These are phyloP conservation scores for Eupithecia abbreviata DNA, from an alignment of 2,888 invertebrate species.

Conservation along the genomic window DNA sequence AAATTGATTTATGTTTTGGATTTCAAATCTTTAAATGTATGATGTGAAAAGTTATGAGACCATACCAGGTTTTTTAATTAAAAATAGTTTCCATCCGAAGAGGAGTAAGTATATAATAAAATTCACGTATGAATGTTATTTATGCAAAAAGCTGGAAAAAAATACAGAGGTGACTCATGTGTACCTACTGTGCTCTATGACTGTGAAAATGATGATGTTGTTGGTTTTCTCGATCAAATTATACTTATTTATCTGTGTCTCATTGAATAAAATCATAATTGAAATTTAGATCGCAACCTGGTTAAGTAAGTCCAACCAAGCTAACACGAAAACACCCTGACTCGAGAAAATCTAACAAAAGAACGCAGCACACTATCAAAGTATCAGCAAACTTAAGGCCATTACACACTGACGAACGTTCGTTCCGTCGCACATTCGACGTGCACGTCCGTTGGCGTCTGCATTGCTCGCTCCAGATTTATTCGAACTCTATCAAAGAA, in stretches of 20 bases:
- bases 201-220: not conserved
- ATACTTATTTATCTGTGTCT: too few species aligned
- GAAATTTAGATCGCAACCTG: not conserved
- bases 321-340: conserved; percentile 7
- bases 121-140: too few species aligned
- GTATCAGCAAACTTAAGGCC: conserved; percentile 38
- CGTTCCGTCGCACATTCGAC: conserved; percentile 37
- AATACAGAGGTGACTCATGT: not conserved
- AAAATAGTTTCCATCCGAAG: too few species aligned
- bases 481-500: conserved; percentile 80
- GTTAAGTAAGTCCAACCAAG: conserved; percentile 3
- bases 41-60: too few species aligned
- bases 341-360: conserved; percentile 9
- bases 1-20: too few species aligned
- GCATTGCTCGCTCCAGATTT: conserved; percentile 72
- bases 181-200: too few species aligned
- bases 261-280: too few species aligned
- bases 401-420: conserved; percentile 42
- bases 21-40: too few species aligned
- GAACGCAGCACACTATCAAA: conserved; percentile 23
- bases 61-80: too few species aligned
- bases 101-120: too few species aligned
- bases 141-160: too few species aligned
- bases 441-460: conserved; percentile 61
- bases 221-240: too few species aligned